A percentile compares a stretch with the other conserved stretches of the same genome.
Conservation (phyloP, 2,797 vertebrate genomes). For the Ciconia nigra region DNA sequence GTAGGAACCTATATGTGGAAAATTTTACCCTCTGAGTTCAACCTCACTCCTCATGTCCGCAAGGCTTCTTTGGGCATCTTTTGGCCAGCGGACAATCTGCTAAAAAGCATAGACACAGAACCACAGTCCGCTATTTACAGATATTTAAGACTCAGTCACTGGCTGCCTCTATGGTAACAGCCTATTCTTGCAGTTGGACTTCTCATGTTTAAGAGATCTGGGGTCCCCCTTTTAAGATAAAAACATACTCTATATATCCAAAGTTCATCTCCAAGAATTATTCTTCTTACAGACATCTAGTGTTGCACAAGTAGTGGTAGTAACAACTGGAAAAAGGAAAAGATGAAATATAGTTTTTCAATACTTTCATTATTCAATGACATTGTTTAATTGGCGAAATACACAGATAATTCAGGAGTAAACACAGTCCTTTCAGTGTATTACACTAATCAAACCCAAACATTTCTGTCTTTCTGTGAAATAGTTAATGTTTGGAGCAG, state of each 20-base stretch:
- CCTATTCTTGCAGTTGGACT: neutral
- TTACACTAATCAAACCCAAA: neutral
- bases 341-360: neutral
- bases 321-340: neutral
- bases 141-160: neutral
- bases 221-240: accelerated
- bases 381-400: neutral
- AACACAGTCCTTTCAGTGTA: neutral
- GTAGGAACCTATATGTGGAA: neutral
- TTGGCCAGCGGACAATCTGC: neutral
- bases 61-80: neutral
- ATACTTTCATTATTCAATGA: neutral
- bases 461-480: neutral
- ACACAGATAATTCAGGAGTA: neutral
- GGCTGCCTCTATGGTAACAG: accelerated
- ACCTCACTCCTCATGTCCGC: neutral
- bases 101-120: neutral
- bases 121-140: accelerated
- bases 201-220: neutral
- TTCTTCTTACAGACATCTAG: neutral
- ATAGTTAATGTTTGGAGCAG: slow-evolving; percentile 38
- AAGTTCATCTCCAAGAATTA: neutral
- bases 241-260: neutral
- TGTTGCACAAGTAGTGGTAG: neutral
- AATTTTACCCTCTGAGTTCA: neutral